These are phyloP conservation scores for Halocaridina rubra DNA, from an alignment of 2,888 invertebrate genomes.

Conservation along the genomic window DNA sequence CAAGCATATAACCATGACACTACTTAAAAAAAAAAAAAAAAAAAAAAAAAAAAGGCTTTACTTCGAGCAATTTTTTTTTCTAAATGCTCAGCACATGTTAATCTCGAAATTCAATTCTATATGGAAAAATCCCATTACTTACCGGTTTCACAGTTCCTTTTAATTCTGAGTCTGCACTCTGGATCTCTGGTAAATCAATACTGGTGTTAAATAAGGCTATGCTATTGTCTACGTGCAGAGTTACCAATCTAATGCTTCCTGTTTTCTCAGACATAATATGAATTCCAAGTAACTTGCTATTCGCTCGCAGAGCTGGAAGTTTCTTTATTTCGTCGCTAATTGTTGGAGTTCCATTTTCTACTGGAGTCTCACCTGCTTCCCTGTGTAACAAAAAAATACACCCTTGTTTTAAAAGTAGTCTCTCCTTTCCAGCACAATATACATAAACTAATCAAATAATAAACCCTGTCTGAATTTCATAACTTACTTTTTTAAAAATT, in stretches of 20 bases:
- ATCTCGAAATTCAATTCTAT: too few species aligned
- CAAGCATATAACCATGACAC: too few species aligned
- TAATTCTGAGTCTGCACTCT: background rate
- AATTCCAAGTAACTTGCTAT: slow-evolving; percentile 30
- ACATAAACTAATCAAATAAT: too few species aligned
- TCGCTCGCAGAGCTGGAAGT: slow-evolving; percentile 16
- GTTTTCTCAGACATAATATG: background rate
- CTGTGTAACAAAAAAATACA: background rate
- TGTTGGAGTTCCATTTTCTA: background rate
- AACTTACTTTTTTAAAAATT: too few species aligned
- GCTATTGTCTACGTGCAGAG: slow-evolving; percentile 44
- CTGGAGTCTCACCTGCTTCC: background rate
- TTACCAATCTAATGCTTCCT: slow-evolving; percentile 27
- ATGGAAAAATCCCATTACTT: background rate
- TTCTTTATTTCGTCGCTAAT: slow-evolving; percentile 39
- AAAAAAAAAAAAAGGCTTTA: too few species aligned
- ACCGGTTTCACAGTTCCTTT: background rate
- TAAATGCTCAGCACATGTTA: too few species aligned
- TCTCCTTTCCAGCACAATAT: too few species aligned
- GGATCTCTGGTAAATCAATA: background rate
- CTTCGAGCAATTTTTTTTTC: too few species aligned
- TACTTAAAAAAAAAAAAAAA: too few species aligned
- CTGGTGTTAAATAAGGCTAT: slow-evolving; percentile 12
- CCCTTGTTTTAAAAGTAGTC: too few species aligned
- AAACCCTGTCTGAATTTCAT: too few species aligned